A percentile compares a stretch with the other conserved stretches of the same genome.
Evolutionary conservation across 2,888 invertebrate species (phyloP).

Genomic region (Nysson spinosus): DNA sequence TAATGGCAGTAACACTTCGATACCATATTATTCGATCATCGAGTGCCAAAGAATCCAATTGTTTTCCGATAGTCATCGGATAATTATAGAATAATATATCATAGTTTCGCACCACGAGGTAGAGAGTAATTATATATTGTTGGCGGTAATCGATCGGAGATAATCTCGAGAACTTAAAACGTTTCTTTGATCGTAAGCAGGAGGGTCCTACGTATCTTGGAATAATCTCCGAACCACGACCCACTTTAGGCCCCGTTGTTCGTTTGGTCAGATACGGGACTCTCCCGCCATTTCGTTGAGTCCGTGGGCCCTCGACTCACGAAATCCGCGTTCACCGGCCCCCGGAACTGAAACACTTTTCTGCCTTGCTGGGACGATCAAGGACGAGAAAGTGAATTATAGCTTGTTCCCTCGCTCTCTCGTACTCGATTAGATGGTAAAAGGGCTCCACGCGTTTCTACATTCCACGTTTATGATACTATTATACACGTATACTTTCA

Average conservation of each 20-base stretch:
- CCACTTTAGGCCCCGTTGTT: slow-evolving; percentile 46
- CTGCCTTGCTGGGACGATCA: slow-evolving; percentile 61
- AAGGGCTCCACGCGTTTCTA: slow-evolving; percentile 39
- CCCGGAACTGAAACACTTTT: slow-evolving; percentile 67
- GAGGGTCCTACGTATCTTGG: slow-evolving; percentile 37
- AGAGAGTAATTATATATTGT: too few species aligned
- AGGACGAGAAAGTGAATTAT: slow-evolving; percentile 68
- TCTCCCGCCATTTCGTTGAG: background rate
- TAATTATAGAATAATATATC: too few species aligned
- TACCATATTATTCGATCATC: too few species aligned
- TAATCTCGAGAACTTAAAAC: background rate
- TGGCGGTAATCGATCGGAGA: too few species aligned
- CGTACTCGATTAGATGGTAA: slow-evolving; percentile 26
- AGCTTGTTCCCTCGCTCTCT: slow-evolving; percentile 29
- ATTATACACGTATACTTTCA: background rate
- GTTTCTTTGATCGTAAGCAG: slow-evolving; percentile 21
- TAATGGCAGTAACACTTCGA: too few species aligned
- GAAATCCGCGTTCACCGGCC: slow-evolving; percentile 57
- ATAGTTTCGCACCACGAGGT: too few species aligned
- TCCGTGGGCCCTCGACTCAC: slow-evolving; percentile 37
- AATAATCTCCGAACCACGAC: slow-evolving; percentile 45
- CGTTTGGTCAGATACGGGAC: slow-evolving; percentile 9
- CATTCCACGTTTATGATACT: background rate
- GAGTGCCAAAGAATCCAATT: too few species aligned
- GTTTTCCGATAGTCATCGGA: too few species aligned